Base-by-base conservation (phyloP, 2,797 vertebrate genomes). In the Xenentodon cancila region DNA sequence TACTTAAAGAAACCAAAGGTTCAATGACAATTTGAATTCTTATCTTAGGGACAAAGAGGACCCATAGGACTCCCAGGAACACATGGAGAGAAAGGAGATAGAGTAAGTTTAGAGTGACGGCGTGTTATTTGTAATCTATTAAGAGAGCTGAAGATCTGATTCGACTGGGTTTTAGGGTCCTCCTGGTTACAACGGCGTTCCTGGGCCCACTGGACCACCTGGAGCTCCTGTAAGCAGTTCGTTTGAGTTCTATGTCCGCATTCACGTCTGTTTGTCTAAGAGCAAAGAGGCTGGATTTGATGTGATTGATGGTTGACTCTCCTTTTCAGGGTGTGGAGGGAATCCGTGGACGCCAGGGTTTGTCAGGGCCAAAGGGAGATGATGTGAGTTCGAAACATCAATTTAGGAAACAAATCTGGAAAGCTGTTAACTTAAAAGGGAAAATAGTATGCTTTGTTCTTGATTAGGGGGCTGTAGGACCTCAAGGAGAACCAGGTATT, bases 111-210 rank as follows among this genome's bases (percentile, higher is more conserved):
- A 30, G 18, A 44, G 19, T 2, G 8, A 12, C 40, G 1, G 43
- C 9, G 12, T 2, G 7, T 32, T 8, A 1, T 1, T 9, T 1
- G 9, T 32, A 32, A 48, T 68, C 2, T 51, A 1, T 37, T 16
- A 17, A 5, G 4, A 6, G 16, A 19, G n/a, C n/a, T n/a, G n/a
- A n/a, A n/a, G n/a, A n/a, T n/a, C n/a, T n/a, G n/a, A n/a, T n/a
- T n/a, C n/a, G n/a, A n/a, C n/a, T n/a, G n/a, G n/a, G 25, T 25
- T 25, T 25, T 5, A 95, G 94, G 94, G 94, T 71, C 80, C 81
- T 25, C 93, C 93, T 67, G 94, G 94, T 51, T 95, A 93, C 64
- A 95, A 94, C 7, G 94, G 94, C 0, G 76, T 90, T 54, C 89
- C 89, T 3, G 94, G 94, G 77, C 93, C 93, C 4, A 94, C 93